Conservation (phyloP, 1,140 invertebrate species). For the Drosophila chauvacae region DNA sequence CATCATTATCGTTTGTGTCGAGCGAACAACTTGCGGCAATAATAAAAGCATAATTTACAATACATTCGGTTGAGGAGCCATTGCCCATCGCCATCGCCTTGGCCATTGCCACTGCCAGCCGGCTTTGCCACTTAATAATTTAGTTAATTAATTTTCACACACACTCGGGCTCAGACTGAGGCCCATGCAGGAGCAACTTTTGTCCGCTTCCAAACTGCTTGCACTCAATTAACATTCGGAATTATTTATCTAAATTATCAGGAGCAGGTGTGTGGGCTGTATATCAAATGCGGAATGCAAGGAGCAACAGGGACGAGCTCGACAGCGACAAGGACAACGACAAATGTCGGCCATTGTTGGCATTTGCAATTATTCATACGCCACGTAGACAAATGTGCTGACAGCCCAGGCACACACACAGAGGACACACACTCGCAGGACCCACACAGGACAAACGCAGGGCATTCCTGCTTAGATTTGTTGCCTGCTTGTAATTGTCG, state of each 20-base stretch:
- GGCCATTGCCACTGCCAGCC: constrained; percentile 20
- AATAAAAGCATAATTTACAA: constrained; percentile 82
- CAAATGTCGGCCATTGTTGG: constrained; percentile 77
- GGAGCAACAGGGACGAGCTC: constrained; percentile 25
- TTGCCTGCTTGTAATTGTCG: constrained; percentile 74
- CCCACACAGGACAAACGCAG: constrained; percentile 25
- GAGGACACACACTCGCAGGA: constrained; percentile 9
- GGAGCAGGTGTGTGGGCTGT: constrained; percentile 19
- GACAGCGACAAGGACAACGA: constrained; percentile 44
- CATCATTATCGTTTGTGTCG: constrained; percentile 63
- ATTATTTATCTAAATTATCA: constrained; percentile 80
- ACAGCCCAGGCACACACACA: constrained; percentile 54
- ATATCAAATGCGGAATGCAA: constrained; percentile 55
- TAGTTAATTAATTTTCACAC: constrained; percentile 79
- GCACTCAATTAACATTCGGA: constrained; percentile 80
- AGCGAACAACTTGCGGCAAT: constrained; percentile 73
- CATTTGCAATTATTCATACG: constrained; percentile 82
- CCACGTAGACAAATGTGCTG: constrained; percentile 81
- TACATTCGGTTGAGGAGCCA: constrained; percentile 40
- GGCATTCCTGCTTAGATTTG: constrained; percentile 78
- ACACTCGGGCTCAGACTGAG: constrained; percentile 9
- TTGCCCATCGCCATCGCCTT: background rate
- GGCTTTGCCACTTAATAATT: constrained; percentile 68
- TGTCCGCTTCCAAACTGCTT: constrained; percentile 62
- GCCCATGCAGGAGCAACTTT: constrained; percentile 47